These are phyloP conservation scores for Dexiosoma caninum DNA, from an alignment of 2,888 invertebrate species.

Conservation along the genomic window DNA sequence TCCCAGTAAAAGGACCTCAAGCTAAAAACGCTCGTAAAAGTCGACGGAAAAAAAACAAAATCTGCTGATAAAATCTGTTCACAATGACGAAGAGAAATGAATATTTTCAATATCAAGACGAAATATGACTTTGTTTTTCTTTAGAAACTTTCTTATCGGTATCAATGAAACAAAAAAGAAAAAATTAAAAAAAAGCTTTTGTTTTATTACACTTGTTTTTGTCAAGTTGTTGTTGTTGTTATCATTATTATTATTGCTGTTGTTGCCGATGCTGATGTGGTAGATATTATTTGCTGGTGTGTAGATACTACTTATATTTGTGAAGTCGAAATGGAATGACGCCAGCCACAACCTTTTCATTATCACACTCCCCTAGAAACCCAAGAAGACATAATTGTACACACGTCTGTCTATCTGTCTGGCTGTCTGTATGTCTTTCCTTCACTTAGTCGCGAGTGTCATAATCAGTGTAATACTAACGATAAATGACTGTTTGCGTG, in stretches of 20 bases:
- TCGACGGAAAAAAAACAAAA: conserved; percentile 31
- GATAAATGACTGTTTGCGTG: conserved; percentile 56
- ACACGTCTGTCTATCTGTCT: conserved; percentile 5
- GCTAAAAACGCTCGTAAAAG: conserved; percentile 25
- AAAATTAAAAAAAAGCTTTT: conserved; percentile 49
- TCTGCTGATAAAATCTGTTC: conserved; percentile 55
- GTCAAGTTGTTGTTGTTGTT: conserved; percentile 53
- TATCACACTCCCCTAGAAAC: conserved; percentile 29
- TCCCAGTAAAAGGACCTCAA: conserved; percentile 17
- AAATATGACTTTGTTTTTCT: conserved; percentile 45
- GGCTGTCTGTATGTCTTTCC: conserved; percentile 7
- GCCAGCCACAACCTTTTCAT: conserved; percentile 39
- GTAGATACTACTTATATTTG: conserved; percentile 1
- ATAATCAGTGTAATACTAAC: conserved; percentile 75
- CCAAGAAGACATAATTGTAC: conserved; percentile 16
- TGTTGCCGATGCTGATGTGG: conserved; percentile 24
- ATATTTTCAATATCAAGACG: conserved; percentile 15
- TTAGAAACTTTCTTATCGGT: conserved; percentile 46
- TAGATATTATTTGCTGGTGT: conserved; percentile 49
- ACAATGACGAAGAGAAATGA: conserved; percentile 44
- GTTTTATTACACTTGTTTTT: conserved; percentile 65
- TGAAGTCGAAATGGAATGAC: conserved; percentile 23
- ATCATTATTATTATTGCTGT: conserved; percentile 33
- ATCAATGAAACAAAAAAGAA: conserved; percentile 16
- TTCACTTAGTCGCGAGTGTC: conserved; percentile 67